Conservation (phyloP, 37 sponge, comb jelly and placozoan genomes). For the Dysidea cf. avara region DNA sequence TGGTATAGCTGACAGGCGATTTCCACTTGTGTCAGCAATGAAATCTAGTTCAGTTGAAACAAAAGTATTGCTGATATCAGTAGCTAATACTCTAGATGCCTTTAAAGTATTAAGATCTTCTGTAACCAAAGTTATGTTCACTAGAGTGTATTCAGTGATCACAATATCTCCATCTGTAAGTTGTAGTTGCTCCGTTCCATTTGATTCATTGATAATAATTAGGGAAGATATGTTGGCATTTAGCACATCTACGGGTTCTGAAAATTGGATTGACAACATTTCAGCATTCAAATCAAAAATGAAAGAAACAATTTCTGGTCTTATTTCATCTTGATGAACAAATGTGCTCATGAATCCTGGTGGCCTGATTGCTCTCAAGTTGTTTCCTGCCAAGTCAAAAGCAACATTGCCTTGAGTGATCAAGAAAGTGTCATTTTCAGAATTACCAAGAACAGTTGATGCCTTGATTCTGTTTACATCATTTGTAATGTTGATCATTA, state of each 20-base stretch:
- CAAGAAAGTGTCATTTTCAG: conserved; percentile 39
- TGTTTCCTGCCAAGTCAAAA: conserved; percentile 58
- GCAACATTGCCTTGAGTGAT: conserved; percentile 27
- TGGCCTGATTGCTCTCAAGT: conserved; percentile 11
- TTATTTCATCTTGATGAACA: conserved; percentile 37
- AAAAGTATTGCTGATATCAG: conserved; percentile 51
- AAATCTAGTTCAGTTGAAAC: conserved; percentile 30
- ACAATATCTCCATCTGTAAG: conserved; percentile 8
- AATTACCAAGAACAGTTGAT: conserved; percentile 19
- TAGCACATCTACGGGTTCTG: conserved; percentile 58
- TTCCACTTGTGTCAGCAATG: conserved; percentile 55
- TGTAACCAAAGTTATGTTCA: conserved; percentile 38
- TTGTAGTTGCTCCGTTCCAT: conserved; percentile 33
- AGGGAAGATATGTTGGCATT: conserved; percentile 36
- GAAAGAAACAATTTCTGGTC: conserved; percentile 45
- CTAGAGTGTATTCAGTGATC: conserved; percentile 17
- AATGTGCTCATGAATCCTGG: conserved; percentile 36
- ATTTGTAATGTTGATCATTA: conserved; percentile 50
- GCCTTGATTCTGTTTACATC: conserved; percentile 62
- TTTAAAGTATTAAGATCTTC: conserved; percentile 68
- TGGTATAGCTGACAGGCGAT: conserved; percentile 23
- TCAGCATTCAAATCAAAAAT: conserved; percentile 63
- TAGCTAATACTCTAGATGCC: conserved; percentile 29
- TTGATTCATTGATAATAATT: conserved; percentile 30
- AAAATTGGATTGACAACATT: conserved; percentile 51